A percentile compares a stretch with the other conserved stretches of the same genome.
Conservation (phyloP, 2,888 invertebrate species). For the Dorcus hopei region DNA sequence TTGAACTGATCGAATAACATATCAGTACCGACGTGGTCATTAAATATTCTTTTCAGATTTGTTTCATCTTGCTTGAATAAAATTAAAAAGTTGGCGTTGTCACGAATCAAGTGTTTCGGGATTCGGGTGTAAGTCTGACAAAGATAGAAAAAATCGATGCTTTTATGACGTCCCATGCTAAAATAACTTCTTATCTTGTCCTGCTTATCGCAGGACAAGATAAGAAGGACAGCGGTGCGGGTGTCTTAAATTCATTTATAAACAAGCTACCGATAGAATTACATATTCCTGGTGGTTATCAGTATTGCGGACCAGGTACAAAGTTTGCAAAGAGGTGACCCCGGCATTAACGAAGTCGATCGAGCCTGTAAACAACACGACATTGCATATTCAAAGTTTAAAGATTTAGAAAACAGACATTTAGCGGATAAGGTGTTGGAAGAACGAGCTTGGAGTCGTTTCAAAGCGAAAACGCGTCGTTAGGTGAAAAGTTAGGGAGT, state of each 20-base stretch:
- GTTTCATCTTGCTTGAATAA: slow-evolving; percentile 35
- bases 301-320: neutral
- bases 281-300: neutral
- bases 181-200: no score
- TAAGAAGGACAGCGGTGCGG: slow-evolving; percentile 29
- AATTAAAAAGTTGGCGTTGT: slow-evolving; percentile 40
- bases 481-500: slow-evolving; percentile 13
- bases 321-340: neutral
- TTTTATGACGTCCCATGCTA: slow-evolving; percentile 35
- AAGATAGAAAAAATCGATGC: slow-evolving; percentile 24
- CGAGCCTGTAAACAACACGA: slow-evolving; percentile 2
- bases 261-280: neutral
- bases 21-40: no score
- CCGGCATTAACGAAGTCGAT: neutral
- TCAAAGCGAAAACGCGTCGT: slow-evolving; percentile 5
- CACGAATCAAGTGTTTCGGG: slow-evolving; percentile 41
- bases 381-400: slow-evolving; percentile 9
- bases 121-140: slow-evolving; percentile 25
- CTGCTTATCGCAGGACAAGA: slow-evolving; percentile 37
- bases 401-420: slow-evolving; percentile 8
- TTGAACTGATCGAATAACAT: no score
- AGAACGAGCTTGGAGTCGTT: slow-evolving; percentile 9
- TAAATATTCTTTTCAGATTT: no score
- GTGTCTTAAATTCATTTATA: neutral
- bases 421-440: slow-evolving; percentile 10